phyloP scores from a whole-genome alignment of 2,888 invertebrate species.

The Machimus atricapillus region DNA sequence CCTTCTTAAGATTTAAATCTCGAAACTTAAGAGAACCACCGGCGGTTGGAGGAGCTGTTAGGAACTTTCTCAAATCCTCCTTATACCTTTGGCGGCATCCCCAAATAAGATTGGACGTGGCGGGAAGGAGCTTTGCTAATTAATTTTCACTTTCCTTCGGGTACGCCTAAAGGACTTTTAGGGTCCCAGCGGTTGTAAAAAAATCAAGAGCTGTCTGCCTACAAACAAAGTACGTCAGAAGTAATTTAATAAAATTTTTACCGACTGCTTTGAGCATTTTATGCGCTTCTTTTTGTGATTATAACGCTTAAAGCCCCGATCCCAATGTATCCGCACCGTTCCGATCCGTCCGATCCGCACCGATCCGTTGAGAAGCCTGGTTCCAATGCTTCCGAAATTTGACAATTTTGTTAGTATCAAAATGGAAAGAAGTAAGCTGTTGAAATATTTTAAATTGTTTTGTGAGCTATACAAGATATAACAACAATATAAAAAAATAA shows the following conservation, averaged over 20 bases:
- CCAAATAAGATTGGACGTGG: conserved; percentile 46
- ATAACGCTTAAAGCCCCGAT: too few species aligned
- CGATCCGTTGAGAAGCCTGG: too few species aligned
- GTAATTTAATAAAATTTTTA: not conserved
- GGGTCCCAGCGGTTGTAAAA: not conserved
- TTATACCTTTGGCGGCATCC: conserved; percentile 5
- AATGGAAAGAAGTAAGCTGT: too few species aligned
- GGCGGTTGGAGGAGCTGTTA: conserved; percentile 7
- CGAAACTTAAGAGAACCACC: conserved; percentile 27
- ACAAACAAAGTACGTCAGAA: not conserved
- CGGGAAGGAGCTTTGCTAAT: conserved; percentile 45
- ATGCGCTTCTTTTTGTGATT: not conserved
- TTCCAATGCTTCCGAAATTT: too few species aligned
- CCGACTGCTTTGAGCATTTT: not conserved
- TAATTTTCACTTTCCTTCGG: conserved; percentile 42
- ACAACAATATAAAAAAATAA: too few species aligned
- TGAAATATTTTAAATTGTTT: too few species aligned
- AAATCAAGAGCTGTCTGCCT: not conserved
- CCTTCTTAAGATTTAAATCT: conserved; percentile 45
- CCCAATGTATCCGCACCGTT: too few species aligned
- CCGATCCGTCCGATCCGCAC: too few species aligned
- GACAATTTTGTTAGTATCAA: too few species aligned
- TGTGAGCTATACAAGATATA: too few species aligned
- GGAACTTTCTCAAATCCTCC: conserved; percentile 7
- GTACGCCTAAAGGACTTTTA: conserved; percentile 6